A percentile compares a stretch with the other conserved stretches of the same genome.
Evolutionary conservation across 2,797 vertebrate genomes (phyloP).

Genomic region (Malurus leucopterus): DNA sequence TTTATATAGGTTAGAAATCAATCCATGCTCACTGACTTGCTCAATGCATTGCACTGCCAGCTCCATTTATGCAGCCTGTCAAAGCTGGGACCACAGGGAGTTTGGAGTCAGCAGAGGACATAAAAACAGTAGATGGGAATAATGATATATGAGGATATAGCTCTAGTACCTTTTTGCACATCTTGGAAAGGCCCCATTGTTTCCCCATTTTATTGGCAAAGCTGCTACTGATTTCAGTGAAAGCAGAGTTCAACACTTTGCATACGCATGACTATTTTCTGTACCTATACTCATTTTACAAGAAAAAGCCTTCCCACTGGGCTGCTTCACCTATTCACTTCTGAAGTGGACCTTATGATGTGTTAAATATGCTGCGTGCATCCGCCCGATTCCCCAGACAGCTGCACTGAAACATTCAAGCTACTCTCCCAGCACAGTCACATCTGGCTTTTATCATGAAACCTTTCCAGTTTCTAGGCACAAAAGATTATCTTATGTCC

Average conservation of each 20-base stretch:
- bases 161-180: not conserved
- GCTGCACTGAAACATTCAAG: not conserved
- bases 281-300: not conserved
- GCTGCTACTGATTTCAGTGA: not conserved
- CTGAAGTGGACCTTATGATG: conserved; percentile 22
- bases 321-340: conserved; percentile 27
- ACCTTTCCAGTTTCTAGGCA: conserved; percentile 26
- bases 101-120: not conserved
- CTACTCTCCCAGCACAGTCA: not conserved
- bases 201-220: not conserved
- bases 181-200: not conserved
- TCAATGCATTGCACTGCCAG: not conserved
- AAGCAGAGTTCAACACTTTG: not conserved
- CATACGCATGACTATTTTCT: not conserved
- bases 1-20: conserved; percentile 38
- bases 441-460: conserved; percentile 45
- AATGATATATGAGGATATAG: not conserved
- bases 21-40: not conserved
- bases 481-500: conserved; percentile 3
- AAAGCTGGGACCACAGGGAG: not conserved
- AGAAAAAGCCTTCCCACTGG: conserved; percentile 1
- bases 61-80: conserved; percentile 1
- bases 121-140: not conserved
- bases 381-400: not conserved
- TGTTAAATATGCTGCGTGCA: not conserved